Conservation (phyloP, 1,140 invertebrate species). For the Bactericera cockerelli region DNA sequence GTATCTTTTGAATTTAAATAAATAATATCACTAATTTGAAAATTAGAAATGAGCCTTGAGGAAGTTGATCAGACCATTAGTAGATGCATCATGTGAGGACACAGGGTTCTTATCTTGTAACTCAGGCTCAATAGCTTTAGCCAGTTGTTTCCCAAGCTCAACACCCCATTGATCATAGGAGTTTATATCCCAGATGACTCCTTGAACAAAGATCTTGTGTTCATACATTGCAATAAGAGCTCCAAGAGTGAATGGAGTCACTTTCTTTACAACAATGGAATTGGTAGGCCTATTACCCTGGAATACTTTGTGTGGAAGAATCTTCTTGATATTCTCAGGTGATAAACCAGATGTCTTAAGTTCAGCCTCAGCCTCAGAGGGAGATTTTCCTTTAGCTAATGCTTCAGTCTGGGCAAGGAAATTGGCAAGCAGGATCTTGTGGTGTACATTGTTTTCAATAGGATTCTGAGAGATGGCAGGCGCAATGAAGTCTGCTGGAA, state of each 20-base stretch:
- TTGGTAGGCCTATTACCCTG: conserved; percentile 95
- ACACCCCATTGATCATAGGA: conserved; percentile 99
- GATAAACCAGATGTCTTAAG: conserved; percentile 52
- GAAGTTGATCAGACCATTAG: conserved; percentile 91
- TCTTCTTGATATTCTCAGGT: conserved; percentile 51
- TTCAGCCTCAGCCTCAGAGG: conserved; percentile 59
- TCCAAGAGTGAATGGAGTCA: conserved; percentile 90
- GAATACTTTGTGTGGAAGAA: conserved; percentile 94
- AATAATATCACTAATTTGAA: background rate
- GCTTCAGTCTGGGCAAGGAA: conserved; percentile 98
- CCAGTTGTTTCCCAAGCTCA: conserved; percentile 95
- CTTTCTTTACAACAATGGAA: conserved; percentile 83
- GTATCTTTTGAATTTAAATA: too few species aligned
- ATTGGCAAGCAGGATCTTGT: conserved; percentile 84
- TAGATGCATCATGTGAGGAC: conserved; percentile 72
- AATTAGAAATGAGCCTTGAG: conserved; percentile 41
- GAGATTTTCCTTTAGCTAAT: conserved; percentile 77
- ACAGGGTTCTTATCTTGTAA: conserved; percentile 45
- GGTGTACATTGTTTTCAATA: conserved; percentile 55
- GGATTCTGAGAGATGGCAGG: conserved; percentile 88
- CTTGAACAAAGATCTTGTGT: conserved; percentile 97
- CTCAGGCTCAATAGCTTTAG: conserved; percentile 93
- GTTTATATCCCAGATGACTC: conserved; percentile 98
- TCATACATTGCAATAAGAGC: conserved; percentile 94
- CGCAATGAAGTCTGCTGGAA: conserved; percentile 95